Conservation (phyloP, 1,140 invertebrate genomes). For the Zaprionus kolodkinae region DNA sequence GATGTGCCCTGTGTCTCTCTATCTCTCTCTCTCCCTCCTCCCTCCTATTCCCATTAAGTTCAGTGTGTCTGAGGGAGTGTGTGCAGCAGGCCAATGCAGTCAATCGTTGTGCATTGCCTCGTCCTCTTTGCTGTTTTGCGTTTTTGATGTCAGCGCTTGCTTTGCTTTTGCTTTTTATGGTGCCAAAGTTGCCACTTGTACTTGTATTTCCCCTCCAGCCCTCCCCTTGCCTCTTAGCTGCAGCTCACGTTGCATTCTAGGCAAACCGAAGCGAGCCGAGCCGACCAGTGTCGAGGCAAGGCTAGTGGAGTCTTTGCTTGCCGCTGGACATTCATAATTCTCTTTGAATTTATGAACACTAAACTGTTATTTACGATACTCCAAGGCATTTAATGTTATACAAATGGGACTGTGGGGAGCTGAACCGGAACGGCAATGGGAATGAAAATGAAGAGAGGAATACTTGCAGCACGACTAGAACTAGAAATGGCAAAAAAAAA, state of each 20-base stretch:
- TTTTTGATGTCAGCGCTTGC: conserved; percentile 58
- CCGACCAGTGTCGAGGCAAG: neutral
- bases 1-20: conserved; percentile 35
- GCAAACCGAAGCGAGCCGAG: conserved; percentile 4
- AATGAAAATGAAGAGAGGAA: neutral
- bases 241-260: conserved; percentile 53
- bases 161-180: conserved; percentile 59
- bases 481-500: conserved; percentile 23
- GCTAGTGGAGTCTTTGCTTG: conserved; percentile 9
- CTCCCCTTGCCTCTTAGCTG: neutral
- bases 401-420: conserved; percentile 61
- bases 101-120: conserved; percentile 51
- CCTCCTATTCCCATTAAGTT: neutral
- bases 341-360: conserved; percentile 76
- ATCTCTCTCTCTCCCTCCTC: too few species aligned
- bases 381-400: conserved; percentile 71
- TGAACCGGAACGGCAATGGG: neutral
- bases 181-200: conserved; percentile 51
- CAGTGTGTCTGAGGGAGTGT: conserved; percentile 17
- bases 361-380: conserved; percentile 76
- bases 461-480: neutral
- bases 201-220: neutral
- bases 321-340: conserved; percentile 71
- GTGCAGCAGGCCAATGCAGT: conserved; percentile 51
- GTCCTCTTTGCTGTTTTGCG: conserved; percentile 60